phyloP scores from a whole-genome alignment of 1,140 invertebrate genomes.

The Oreohelix idahoensis region DNA sequence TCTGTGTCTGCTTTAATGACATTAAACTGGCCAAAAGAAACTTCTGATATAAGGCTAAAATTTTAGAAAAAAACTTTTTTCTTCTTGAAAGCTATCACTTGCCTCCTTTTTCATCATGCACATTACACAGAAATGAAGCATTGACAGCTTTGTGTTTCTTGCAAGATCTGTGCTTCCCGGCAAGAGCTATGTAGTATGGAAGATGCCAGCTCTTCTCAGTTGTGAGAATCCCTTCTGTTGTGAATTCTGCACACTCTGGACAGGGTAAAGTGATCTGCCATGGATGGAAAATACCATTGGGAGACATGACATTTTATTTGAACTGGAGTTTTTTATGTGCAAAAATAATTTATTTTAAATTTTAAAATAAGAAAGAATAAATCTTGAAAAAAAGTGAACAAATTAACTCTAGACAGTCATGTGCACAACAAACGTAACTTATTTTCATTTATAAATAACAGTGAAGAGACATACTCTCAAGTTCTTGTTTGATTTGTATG shows the following conservation, averaged over 20 bases:
- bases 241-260: constrained; percentile 26
- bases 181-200: constrained; percentile 16
- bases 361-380: too few relatives aligned
- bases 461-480: too few relatives aligned
- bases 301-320: background rate
- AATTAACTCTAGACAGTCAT: too few relatives aligned
- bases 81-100: background rate
- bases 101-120: constrained; percentile 7
- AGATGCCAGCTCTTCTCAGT: constrained; percentile 3
- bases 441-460: too few relatives aligned
- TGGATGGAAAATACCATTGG: background rate
- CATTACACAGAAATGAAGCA: background rate
- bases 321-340: background rate
- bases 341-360: too few relatives aligned
- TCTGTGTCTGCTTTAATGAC: too few relatives aligned
- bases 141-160: background rate
- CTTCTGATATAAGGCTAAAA: too few relatives aligned
- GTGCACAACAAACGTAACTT: too few relatives aligned
- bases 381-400: too few relatives aligned
- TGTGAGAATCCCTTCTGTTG: constrained; percentile 4
- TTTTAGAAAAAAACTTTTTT: too few relatives aligned
- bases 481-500: too few relatives aligned
- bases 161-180: constrained; percentile 1
- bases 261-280: constrained; percentile 13
- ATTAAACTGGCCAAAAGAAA: too few relatives aligned